Evolutionary conservation across 2,113 vertebrate species (phyloP), one percentile per base, ranked within the genome.

Genomic region (Xenopus borealis): DNA sequence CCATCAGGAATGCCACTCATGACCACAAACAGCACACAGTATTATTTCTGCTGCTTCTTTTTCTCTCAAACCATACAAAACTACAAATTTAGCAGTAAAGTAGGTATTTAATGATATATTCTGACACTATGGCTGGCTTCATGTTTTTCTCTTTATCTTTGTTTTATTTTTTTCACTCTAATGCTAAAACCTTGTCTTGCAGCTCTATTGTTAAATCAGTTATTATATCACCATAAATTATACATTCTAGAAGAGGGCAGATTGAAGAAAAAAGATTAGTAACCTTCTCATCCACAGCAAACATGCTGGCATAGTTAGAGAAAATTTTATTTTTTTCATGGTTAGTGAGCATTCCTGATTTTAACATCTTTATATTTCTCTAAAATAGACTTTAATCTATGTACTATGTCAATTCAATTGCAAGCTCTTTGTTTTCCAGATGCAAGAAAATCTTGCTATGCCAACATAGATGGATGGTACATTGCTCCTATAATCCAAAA

Each of bases 161-260:
- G 68, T 63, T 91, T 91, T 86, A 89, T 92, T 91, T 92, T 87
- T 91, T 88, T 91, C 90, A 89, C 88, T 83, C 88, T 93, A 92
- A 93, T 93, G 91, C 87, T 88, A 81, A 90, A 89, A 90, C 88
- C 86, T 92, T 89, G 88, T 90, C 89, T 91, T 85, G 89, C 90
- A 91, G 92, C 87, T 90, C 91, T 88, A 90, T 92, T 93, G 92
- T 90, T 82, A 87, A 92, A 92, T 92, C 87, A 89, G 89, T 92
- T 91, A 92, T 92, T 93, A 92, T 89, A 92, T 92, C 78, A 8
- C 91, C 91, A 86, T 89, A 92, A 92, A 93, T 92, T 91, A 88
- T 45, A 91, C 85, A 88, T 86, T 92, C 55, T 70, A 82, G 84
- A 73, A 88, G 86, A 90, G 88, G 83, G 83, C 86, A 92, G 90